Base-by-base conservation (phyloP, 2,797 vertebrate genomes). In the Brachyrhaphis roseni region DNA sequence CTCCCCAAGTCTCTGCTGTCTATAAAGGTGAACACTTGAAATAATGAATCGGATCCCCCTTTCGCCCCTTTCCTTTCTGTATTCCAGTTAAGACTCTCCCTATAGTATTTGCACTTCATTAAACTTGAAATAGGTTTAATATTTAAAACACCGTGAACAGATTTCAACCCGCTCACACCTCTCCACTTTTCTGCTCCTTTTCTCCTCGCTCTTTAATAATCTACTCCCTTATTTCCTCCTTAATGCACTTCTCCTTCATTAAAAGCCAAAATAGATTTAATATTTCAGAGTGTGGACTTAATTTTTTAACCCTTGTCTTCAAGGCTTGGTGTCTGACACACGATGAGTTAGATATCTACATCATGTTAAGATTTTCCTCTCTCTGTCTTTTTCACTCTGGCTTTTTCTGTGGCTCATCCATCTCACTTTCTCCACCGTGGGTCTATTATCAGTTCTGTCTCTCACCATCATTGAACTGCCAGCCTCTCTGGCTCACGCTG, bases 121-220 rank as follows among this genome's bases (percentile, higher is more conserved):
- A 96, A 96, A 95, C 95, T 95, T 95, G 93, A 95, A 96, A 96
- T 95, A 96, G 95, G 92, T 96, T 96, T 95, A 95, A 96, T 96
- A 96, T 96, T 96, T 96, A 96, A 96, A 96, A 95, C 94, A 95
- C 88, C 74, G 87, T 91, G 94, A 96, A 95, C 95, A 94, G 91
- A 94, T 94, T 93, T 93, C 92, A 93, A 86, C 85, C 93, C 93
- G 92, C 90, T 93, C 92, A 86, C 88, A 90, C 90, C 86, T 88
- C 80, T 64, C 84, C 87, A 83, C 82, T 89, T 43, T 64, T 64
- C 59, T 43, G 59, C 41, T 75, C 43, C 79, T 76, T 75, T 80
- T 84, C 86, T 76, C 76, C 85, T 84, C 87, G 79, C 87, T 93
- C 90, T 84, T 95, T 95, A 95, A 95, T 95, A 95, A 95, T 95